phyloP scores from a whole-genome alignment of 2,797 vertebrate genomes.

The Rhinichthys osculus region DNA sequence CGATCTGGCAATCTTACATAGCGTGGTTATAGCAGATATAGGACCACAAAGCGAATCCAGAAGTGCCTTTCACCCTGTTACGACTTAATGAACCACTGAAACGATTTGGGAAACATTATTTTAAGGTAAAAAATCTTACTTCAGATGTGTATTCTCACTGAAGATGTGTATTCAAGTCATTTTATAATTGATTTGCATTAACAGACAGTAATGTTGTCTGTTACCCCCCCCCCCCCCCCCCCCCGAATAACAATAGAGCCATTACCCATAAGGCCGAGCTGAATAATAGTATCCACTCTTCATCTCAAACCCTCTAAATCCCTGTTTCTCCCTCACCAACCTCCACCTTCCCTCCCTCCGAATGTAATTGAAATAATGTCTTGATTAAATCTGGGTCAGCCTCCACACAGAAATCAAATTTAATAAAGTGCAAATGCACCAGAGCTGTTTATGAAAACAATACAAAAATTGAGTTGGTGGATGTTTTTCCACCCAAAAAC shows the following conservation, averaged over 20 bases:
- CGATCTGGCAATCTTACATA: too few species aligned
- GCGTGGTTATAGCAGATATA: too few species aligned
- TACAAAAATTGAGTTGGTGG: not conserved
- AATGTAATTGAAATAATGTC: constrained; percentile 47
- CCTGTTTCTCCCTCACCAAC: constrained; percentile 3
- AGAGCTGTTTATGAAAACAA: constrained; percentile 25
- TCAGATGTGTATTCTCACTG: too few species aligned
- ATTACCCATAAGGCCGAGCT: not conserved
- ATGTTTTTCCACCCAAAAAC: not conserved
- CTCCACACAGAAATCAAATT: constrained; percentile 35
- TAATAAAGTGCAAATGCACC: constrained; percentile 37
- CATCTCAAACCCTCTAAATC: constrained; percentile 1
- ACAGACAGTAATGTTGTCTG: not conserved
- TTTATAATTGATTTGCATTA: not conserved
- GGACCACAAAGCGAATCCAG: too few species aligned
- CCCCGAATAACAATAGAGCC: too few species aligned
- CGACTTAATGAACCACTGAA: too few species aligned
- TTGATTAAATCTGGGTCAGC: constrained; percentile 32
- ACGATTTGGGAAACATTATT: too few species aligned
- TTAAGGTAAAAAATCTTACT: too few species aligned
- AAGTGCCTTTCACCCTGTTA: too few species aligned
- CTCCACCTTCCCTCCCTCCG: not conserved
- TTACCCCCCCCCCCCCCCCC: too few species aligned
- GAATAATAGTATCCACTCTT: not conserved
- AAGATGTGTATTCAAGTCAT: too few species aligned